Base-by-base conservation (phyloP, 2,113 vertebrate species). In the Romanogobio albipinnatus region DNA sequence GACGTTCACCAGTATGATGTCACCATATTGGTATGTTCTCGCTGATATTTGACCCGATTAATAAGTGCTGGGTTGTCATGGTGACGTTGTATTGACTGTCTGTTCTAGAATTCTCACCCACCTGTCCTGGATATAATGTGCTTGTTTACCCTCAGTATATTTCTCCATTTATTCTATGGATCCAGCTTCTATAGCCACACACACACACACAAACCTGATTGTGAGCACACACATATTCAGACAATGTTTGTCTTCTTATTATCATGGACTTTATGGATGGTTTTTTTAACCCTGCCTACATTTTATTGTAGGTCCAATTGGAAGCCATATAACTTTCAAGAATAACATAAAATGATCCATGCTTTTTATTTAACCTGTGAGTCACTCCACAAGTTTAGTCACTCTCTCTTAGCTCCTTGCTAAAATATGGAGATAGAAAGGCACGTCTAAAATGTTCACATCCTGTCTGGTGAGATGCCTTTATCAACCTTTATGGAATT, bases 101-200 rank as follows among this genome's bases (percentile, higher is more conserved):
- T 58, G 53, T 58, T 58, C 43, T 73, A 24, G 9, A 1, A 43
- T 47, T 73, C 43, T 49, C 43, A 58, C 9, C 51, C 29, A 77
- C 9, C 51, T 77, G 51, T 77, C 19, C 33, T 77, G 75, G 17
- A 77, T 58, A 14, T 58, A 58, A 36, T 56, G 51, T 58, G 49
- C 75, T 58, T 76, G 75, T 76, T 76, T 76, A 29, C 51, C 17
- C 26, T 56, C 29, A 56, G 26, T 13, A n/a, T 26, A 76, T 56
- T 76, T 56, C 74, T 29, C 47, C 17, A 22, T 76, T 77, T 58
- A 39, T 76, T 56, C 4, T n/a, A 51, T 77, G 9, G 29, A 53
- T 77, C 19, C 51, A 77, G 51, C 75, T 77, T 29, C 75, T 58
- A 17, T 45, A 29, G 15, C 14, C 47, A 74, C 43, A 74, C 29